These are phyloP conservation scores for Carabus problematicus DNA, from an alignment of 2,888 invertebrate genomes.

Conservation along the genomic window DNA sequence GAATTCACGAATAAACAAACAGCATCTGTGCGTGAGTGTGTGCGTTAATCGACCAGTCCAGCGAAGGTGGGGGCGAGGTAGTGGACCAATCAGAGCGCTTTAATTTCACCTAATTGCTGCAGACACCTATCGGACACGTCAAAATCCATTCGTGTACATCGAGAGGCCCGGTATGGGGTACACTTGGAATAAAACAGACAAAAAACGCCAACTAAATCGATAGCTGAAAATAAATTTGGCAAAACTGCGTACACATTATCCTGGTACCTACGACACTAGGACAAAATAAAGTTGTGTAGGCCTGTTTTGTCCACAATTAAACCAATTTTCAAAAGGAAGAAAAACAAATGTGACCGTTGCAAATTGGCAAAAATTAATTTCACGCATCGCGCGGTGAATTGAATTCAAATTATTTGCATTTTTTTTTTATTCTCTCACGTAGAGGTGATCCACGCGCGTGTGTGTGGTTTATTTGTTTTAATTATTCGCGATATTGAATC, in stretches of 20 bases:
- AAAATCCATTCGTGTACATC: too few relatives aligned
- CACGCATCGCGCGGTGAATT: constrained; percentile 4
- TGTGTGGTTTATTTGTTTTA: constrained; percentile 8
- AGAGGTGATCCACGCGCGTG: constrained; percentile 1
- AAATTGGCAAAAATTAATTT: constrained; percentile 28
- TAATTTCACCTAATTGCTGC: too few relatives aligned
- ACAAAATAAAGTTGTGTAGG: too few relatives aligned
- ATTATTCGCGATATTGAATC: constrained; percentile 6
- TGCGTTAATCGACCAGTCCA: too few relatives aligned
- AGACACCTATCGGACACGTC: too few relatives aligned
- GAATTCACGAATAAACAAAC: too few relatives aligned
- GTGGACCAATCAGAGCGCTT: too few relatives aligned
- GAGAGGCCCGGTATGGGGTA: too few relatives aligned
- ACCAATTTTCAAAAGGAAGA: constrained; percentile 25
- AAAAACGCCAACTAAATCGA: constrained; percentile 1
- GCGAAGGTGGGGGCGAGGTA: too few relatives aligned
- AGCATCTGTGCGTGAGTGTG: too few relatives aligned
- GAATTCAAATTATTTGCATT: constrained; percentile 18
- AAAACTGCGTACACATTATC: too few relatives aligned
- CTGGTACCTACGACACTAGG: too few relatives aligned
- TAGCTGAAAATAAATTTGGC: constrained; percentile 21
- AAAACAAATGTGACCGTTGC: constrained; percentile 27
- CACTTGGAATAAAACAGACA: neutral
- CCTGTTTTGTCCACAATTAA: constrained; percentile 17
- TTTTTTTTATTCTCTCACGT: constrained; percentile 13